Evolutionary conservation across 2,113 vertebrate genomes (phyloP).

Genomic region (Nematolebias whitei): DNA sequence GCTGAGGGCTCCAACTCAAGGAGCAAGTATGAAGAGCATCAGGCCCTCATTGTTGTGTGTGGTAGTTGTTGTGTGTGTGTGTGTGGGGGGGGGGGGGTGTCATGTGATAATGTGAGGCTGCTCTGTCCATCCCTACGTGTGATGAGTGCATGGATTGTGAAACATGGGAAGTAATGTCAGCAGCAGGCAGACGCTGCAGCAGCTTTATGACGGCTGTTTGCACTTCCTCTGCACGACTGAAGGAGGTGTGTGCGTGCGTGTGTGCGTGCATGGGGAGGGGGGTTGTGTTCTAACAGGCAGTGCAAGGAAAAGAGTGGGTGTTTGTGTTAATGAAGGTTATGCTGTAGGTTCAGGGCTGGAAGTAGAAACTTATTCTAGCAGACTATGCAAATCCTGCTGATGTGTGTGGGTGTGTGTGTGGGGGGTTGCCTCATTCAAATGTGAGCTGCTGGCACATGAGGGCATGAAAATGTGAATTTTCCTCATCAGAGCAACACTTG

Average conservation of each 20-base stretch:
- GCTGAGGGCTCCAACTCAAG: conserved; percentile 10
- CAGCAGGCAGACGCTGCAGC: conserved; percentile 66
- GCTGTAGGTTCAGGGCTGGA: conserved; percentile 12
- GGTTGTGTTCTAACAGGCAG: conserved; percentile 38
- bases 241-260: conserved; percentile 36
- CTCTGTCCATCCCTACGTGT: conserved; percentile 61
- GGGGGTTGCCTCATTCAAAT: conserved; percentile 46
- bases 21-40: conserved; percentile 36
- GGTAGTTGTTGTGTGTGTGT: no score
- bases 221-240: conserved; percentile 66
- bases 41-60: conserved; percentile 43
- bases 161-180: conserved; percentile 82
- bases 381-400: conserved; percentile 47
- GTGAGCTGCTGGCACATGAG: background rate
- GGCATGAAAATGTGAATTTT: conserved; percentile 34
- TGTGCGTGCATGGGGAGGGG: background rate
- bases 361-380: conserved; percentile 58
- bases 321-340: conserved; percentile 6
- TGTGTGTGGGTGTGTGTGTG: background rate
- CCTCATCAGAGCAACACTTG: background rate
- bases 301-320: conserved; percentile 40
- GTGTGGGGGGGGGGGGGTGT: conserved; percentile 18
- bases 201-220: conserved; percentile 62
- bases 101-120: conserved; percentile 67
- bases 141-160: conserved; percentile 75